phyloP scores from a whole-genome alignment of 2,113 vertebrate genomes.

The Oreamnos americanus region DNA sequence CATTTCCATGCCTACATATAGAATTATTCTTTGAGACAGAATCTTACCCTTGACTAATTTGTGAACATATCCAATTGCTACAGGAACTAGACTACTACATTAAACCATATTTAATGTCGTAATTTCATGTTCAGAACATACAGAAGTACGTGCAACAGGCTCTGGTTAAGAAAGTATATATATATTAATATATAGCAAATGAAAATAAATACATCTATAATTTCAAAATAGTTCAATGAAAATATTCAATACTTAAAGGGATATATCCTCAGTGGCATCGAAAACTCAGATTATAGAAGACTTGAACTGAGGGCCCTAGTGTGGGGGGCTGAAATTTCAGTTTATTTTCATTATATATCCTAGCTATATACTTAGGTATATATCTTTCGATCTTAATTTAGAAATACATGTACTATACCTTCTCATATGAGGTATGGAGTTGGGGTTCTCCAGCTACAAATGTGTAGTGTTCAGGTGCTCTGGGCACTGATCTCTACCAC shows the following conservation, averaged over 20 bases:
- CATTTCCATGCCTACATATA: neutral
- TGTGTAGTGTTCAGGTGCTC: neutral
- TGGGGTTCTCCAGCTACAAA: neutral
- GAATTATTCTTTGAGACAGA: conserved; percentile 1
- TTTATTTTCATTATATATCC: neutral
- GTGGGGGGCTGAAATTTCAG: neutral
- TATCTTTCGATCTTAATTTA: neutral
- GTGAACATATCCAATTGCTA: neutral
- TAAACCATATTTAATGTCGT: conserved; percentile 3
- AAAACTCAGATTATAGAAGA: neutral
- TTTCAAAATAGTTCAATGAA: neutral
- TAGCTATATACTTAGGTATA: neutral
- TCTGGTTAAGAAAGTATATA: neutral
- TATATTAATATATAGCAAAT: neutral
- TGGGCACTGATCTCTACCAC: neutral
- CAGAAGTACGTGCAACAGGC: neutral
- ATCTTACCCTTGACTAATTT: neutral
- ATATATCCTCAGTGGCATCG: neutral
- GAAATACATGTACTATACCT: neutral
- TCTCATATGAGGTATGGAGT: neutral
- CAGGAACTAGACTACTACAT: neutral
- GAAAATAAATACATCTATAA: neutral
- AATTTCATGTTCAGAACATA: neutral
- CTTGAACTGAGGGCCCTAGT: neutral
- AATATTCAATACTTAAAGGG: neutral